phyloP scores from a whole-genome alignment of 2,888 invertebrate genomes.

The Trachelus iudaicus region DNA sequence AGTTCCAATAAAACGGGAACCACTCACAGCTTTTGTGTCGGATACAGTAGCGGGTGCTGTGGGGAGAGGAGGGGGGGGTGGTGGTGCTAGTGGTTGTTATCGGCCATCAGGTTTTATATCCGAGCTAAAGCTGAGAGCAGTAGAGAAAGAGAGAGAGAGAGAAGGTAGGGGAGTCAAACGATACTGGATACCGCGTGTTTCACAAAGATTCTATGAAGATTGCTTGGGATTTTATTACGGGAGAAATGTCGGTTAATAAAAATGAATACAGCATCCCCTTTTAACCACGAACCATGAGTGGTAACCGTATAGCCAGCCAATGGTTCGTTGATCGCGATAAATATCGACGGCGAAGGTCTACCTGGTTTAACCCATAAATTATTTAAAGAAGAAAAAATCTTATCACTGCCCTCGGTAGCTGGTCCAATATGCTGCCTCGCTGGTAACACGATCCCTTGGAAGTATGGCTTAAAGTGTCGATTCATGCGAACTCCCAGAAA shows the following conservation, averaged over 20 bases:
- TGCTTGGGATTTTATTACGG: conserved; percentile 65
- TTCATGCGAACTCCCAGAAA: conserved; percentile 52
- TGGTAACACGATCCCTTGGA: conserved; percentile 39
- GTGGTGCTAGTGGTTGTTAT: conserved; percentile 64
- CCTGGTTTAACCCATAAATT: not conserved
- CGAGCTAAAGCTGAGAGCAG: conserved; percentile 33
- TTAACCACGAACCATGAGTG: not conserved
- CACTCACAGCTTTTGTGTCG: conserved; percentile 65
- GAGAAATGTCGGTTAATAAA: conserved; percentile 66
- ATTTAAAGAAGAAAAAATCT: too few species aligned
- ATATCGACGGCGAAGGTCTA: not conserved
- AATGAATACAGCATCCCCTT: conserved; percentile 55
- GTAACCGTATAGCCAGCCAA: not conserved
- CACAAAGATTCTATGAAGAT: conserved; percentile 66
- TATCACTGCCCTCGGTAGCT: not conserved
- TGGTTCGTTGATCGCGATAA: not conserved
- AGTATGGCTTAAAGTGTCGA: conserved; percentile 39
- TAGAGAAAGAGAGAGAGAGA: conserved; percentile 21
- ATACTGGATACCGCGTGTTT: conserved; percentile 63
- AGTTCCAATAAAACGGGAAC: conserved; percentile 65
- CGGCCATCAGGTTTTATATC: conserved; percentile 67
- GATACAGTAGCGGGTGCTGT: conserved; percentile 47
- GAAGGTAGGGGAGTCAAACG: conserved; percentile 45
- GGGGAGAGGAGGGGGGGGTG: conserved; percentile 14
- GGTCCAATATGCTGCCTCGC: not conserved